Evolutionary conservation across 2,888 invertebrate species (phyloP).

Genomic region (Eurytoma adleriae): DNA sequence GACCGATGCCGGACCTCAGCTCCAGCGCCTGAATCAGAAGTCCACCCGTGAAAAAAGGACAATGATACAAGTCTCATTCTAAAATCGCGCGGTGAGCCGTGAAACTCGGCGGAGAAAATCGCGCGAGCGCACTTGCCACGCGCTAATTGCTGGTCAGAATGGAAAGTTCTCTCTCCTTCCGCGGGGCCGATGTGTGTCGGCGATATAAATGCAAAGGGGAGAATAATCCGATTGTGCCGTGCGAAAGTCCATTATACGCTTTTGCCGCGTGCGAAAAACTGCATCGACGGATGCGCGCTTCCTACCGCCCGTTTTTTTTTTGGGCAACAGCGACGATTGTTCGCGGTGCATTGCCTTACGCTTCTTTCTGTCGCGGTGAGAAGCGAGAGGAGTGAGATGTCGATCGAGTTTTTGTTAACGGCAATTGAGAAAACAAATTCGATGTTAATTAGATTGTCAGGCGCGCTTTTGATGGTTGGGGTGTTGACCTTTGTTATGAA

Average conservation of each 20-base stretch:
- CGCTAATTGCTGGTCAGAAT: constrained; percentile 69
- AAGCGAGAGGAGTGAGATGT: neutral
- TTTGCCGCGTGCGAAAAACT: constrained; percentile 10
- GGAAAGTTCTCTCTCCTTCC: constrained; percentile 63
- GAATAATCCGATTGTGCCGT: constrained; percentile 17
- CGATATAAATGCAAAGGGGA: constrained; percentile 46
- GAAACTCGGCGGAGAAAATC: constrained; percentile 48
- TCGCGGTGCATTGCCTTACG: neutral
- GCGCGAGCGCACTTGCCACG: constrained; percentile 60
- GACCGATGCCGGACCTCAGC: constrained; percentile 65
- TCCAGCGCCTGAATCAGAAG: constrained; percentile 68
- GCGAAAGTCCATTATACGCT: constrained; percentile 49
- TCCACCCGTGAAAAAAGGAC: neutral
- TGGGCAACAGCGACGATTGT: neutral
- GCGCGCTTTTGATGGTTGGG: too few species aligned
- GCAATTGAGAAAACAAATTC: too few species aligned
- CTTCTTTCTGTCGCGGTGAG: neutral
- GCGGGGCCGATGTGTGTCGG: constrained; percentile 54
- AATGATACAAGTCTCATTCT: constrained; percentile 14
- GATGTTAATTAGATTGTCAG: too few species aligned
- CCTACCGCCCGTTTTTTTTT: neutral
- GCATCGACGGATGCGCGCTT: neutral
- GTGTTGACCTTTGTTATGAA: too few species aligned
- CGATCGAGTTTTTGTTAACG: neutral
- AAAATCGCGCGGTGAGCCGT: constrained; percentile 34